Base-by-base conservation (phyloP, 2,797 vertebrate species). In the Crenichthys baileyi region DNA sequence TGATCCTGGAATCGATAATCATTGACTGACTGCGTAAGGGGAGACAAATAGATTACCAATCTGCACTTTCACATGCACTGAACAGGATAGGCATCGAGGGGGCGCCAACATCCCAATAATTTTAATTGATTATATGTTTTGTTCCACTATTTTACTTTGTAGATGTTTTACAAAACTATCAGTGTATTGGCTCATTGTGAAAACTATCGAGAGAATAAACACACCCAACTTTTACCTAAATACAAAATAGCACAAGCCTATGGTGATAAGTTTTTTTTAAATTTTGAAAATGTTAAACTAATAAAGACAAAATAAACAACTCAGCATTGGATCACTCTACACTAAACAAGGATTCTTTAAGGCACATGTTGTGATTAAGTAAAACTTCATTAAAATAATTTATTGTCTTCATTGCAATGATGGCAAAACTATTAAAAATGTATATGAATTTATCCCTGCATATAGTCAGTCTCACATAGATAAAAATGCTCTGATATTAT, bases 41-140 rank as follows among this genome's bases (percentile, higher is more conserved):
- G 50, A 9, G 46, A 46, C 60, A 79, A 93, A 90, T 86, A 26
- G 82, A 93, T 88, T 2, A 85, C 84, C 81, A 2, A 90, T 82
- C 51, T 0, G 31, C 0, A 0, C 1, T 39, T 70, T 15, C 1
- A n/a, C 26, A 0, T 82, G 86, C 72, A 77, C 8, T 24, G 41
- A 79, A 6, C 72, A 3, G 1, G 0, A 0, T 1, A 0, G 2
- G 29, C 81, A 92, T 11, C 70, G 12, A 73, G 92, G n/a, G 73
- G 91, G 85, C 83, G 89, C 78, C 44, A 77, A 65, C 58, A 22
- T 46, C 11, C 29, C 0, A 80, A 18, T 53, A 72, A 44, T 15
- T 7, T 58, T 4, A 15, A 12, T 9, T 8, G 13, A 24, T n/a
- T 16, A 55, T 13, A 1, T 22, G 0, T 3, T 73, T 1, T 7